Base-by-base conservation (phyloP, 2,888 invertebrate genomes). In the Phaonia tiefii region DNA sequence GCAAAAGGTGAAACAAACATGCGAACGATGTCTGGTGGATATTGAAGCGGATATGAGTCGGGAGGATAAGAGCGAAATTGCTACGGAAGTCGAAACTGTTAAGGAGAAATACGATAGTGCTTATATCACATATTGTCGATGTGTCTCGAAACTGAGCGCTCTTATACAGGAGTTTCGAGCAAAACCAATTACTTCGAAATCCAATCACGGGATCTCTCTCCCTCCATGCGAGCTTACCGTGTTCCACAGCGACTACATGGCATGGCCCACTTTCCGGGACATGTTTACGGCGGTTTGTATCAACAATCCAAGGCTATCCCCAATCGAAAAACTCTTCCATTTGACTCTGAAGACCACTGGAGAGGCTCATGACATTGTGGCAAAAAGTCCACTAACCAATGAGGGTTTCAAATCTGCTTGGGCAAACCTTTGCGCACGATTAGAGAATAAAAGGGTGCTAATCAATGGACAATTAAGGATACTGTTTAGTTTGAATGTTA, bases 391-490 rank as follows among this genome's bases (percentile, higher is more conserved):
- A 3, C 22, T 75, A 7, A 67, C 74, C 0, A 46, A 67, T 37
- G 44, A 75, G n/a, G 67, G 67, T 60, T 60, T 60, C 8, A 3
- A 15, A 2, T n/a, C 37, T 0, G 67, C 67, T 0, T 75, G 67
- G 49, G 8, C 17, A 8, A 58, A 39, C n/a, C 17, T 65, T 0
- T 65, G 51, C 11, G 10, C 17, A 5, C 66, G 69, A 7, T 78
- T 54, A 42, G 73, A 78, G 22, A 78, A 78, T 25, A 67, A 51
- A 5, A 15, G 72, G 2, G 31, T 69, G 8, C 22, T 78, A 0
- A 26, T 78, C 2, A 78, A 78, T 54, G 60, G 60, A 1, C 72
- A 72, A 20, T 42, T 73, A 25, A 72, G 51, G 1, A 60, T 46
- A 13, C 26, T 73, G 8, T 72, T 73, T 15, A 78, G 26, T 49